phyloP scores from a whole-genome alignment of 35 echinoderm and acorn worm species.

The Lytechinus variegatus region DNA sequence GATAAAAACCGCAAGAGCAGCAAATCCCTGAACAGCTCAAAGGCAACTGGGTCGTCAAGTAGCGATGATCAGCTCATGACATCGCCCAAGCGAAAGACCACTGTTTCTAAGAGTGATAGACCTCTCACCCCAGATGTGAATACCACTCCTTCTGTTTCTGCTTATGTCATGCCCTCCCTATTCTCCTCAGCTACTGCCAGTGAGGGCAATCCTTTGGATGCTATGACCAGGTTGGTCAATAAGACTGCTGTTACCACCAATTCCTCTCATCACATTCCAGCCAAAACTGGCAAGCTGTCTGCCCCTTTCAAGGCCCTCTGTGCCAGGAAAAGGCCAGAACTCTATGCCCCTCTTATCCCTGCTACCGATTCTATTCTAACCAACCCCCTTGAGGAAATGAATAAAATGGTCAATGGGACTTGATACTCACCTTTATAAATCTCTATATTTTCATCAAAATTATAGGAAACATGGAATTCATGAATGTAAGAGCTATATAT shows the following conservation, averaged over 20 bases:
- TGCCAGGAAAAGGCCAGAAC: conserved; percentile 32
- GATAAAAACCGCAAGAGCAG: background rate
- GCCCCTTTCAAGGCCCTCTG: conserved; percentile 33
- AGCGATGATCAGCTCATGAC: background rate
- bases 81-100: background rate
- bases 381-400: conserved; percentile 45
- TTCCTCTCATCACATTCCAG: conserved; percentile 51
- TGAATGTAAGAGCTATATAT: too few species aligned
- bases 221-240: conserved; percentile 41
- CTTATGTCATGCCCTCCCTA: conserved; percentile 18
- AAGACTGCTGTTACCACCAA: conserved; percentile 33
- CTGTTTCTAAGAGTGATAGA: background rate
- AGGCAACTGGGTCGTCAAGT: background rate
- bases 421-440: background rate
- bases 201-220: conserved; percentile 45
- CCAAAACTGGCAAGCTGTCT: conserved; percentile 21
- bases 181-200: conserved; percentile 18
- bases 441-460: background rate
- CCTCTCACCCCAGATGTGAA: background rate
- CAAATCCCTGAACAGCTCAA: background rate
- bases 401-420: conserved; percentile 48
- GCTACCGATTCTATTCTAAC: background rate
- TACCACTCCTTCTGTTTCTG: background rate
- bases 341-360: conserved; percentile 33
- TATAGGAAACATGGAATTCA: background rate